Evolutionary conservation across 2,797 vertebrate genomes (phyloP), one percentile per base, ranked within the genome.

Genomic region (Glyptemys insculpta): DNA sequence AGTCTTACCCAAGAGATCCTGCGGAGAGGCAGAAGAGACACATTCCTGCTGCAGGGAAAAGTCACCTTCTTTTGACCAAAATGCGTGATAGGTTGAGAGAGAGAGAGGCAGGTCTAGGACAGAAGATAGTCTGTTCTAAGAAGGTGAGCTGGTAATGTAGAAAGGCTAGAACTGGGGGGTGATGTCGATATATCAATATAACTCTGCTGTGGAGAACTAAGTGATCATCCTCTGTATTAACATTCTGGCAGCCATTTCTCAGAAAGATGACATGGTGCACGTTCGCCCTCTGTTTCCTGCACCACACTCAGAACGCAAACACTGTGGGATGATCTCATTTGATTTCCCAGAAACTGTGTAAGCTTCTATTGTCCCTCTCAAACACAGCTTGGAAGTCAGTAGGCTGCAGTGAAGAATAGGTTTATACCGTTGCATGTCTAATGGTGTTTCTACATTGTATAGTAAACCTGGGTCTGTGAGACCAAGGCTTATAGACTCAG

Each of bases 291-390:
- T 76, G 74, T 80, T 54, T 79, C 0, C 0, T 29, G 53, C 27
- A 34, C 21, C 1, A 19, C 44, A 12, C 79, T 88, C 27, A 15
- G 8, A 68, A 47, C 27, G 76, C 0, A 0, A 3, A 54, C 15
- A 12, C 23, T 1, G 21, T 14, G 50, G 18, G 0, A 0, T 3
- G 37, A 47, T 14, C 81, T 72, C 49, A 21, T 5, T 37, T 1
- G 29, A 50, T 12, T 80, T 1, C 4, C 34, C 84, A 85, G 59
- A 89, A 91, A 49, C n/a, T 86, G 5, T 19, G 1, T 10, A 9
- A 29, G 34, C 18, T 25, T 37, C 27, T 1, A 0, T 15, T 54
- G 27, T 29, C 37, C 44, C 85, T 81, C 59, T 29, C 56, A 89
- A 53, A 59, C 19, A 37, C 14, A 78, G 6, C 23, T 31, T 47